phyloP scores from a whole-genome alignment of 2,888 invertebrate genomes.

The Camponotus fellah region DNA sequence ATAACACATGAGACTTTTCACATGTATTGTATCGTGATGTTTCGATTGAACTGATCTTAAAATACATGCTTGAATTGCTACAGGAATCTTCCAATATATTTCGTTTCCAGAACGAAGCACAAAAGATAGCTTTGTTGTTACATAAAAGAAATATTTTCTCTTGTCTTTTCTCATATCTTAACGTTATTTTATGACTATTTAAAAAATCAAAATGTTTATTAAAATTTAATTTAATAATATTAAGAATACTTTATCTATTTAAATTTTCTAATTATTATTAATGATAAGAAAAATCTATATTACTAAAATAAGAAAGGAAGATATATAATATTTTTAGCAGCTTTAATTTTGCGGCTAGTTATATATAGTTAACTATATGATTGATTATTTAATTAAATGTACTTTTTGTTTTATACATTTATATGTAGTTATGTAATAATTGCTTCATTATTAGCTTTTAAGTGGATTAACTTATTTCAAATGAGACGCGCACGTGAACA shows the following conservation, averaged over 20 bases:
- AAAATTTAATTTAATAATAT: not conserved
- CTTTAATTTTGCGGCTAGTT: not conserved
- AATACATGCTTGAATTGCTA: conserved; percentile 6
- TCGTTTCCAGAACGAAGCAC: not conserved
- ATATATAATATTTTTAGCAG: not conserved
- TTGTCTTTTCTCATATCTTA: not conserved
- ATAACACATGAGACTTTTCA: conserved; percentile 1
- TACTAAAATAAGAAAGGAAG: not conserved
- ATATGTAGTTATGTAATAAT: not conserved
- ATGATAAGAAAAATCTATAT: not conserved
- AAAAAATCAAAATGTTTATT: not conserved
- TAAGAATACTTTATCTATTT: not conserved
- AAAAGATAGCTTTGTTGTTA: not conserved
- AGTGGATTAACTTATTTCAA: not conserved
- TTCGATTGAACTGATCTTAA: not conserved
- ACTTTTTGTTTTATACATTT: not conserved
- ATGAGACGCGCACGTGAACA: not conserved
- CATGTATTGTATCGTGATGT: not conserved
- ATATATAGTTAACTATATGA: not conserved
- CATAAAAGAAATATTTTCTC: not conserved
- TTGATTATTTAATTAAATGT: not conserved
- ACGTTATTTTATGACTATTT: not conserved
- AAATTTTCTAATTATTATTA: not conserved
- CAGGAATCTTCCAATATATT: not conserved
- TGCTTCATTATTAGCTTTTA: not conserved